Evolutionary conservation across 2,797 vertebrate species (phyloP).

Genomic region (Tapera naevia): DNA sequence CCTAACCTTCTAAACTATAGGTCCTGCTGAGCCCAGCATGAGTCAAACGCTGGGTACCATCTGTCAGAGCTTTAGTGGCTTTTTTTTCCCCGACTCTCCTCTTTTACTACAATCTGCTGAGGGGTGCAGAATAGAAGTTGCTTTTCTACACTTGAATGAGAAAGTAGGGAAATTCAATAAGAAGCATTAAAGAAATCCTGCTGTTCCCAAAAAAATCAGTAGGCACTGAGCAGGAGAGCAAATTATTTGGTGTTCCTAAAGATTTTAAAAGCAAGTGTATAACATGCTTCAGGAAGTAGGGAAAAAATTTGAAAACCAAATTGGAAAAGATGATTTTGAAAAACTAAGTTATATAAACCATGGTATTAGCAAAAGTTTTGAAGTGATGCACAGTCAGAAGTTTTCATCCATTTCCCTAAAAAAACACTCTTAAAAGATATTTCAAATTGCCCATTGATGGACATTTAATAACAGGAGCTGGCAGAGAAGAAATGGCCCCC

Average conservation of each 20-base stretch:
- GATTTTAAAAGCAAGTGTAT: neutral
- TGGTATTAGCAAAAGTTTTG: neutral
- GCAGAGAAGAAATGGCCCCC: slow-evolving; percentile 30
- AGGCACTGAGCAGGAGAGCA: neutral
- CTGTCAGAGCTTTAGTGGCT: slow-evolving; percentile 89
- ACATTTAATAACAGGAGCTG: slow-evolving; percentile 43
- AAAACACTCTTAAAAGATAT: neutral
- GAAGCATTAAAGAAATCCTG: slow-evolving; percentile 43
- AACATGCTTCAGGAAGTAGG: neutral
- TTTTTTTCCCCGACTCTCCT: neutral
- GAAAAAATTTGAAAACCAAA: neutral
- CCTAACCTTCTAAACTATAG: slow-evolving; percentile 95
- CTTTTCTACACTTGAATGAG: slow-evolving; percentile 65
- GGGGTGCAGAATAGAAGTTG: slow-evolving; percentile 54
- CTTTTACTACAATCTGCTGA: slow-evolving; percentile 73
- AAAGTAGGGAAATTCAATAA: slow-evolving; percentile 57
- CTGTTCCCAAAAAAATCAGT: neutral
- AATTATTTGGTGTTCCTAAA: neutral
- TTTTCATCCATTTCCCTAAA: neutral
- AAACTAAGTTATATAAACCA: neutral
- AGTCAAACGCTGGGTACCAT: slow-evolving; percentile 93
- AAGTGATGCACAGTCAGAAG: neutral
- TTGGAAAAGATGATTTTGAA: neutral
- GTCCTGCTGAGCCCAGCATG: slow-evolving; percentile 96
- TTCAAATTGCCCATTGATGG: slow-evolving; percentile 14